Evolutionary conservation across 1,140 invertebrate species (phyloP).

Genomic region (Bradysia coprophila): DNA sequence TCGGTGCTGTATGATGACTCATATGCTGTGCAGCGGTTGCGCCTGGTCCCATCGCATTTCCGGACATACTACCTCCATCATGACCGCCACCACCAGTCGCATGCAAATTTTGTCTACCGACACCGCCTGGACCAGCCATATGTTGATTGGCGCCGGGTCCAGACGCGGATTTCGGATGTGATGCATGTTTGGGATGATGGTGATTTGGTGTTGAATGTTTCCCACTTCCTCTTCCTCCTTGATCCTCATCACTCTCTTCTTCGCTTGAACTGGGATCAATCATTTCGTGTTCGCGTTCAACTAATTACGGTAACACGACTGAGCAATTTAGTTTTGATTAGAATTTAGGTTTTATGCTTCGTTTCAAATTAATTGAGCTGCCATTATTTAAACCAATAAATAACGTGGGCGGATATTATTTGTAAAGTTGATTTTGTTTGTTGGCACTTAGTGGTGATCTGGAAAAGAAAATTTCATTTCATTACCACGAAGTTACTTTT

Average conservation of each 20-base stretch:
- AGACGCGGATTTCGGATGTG: conserved; percentile 5
- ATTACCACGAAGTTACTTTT: no score
- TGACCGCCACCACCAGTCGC: conserved; percentile 5
- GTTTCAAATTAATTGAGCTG: no score
- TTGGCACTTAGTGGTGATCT: no score
- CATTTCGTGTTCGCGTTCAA: no score
- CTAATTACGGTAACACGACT: no score
- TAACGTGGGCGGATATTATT: no score
- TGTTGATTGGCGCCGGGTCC: conserved; percentile 12
- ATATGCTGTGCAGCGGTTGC: neutral
- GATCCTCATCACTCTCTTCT: conserved; percentile 71
- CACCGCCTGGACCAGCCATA: conserved; percentile 9
- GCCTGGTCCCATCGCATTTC: neutral
- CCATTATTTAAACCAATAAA: no score
- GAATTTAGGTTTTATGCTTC: no score
- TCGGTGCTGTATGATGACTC: neutral
- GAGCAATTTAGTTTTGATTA: no score
- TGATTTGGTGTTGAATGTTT: neutral
- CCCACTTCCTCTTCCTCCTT: conserved; percentile 25
- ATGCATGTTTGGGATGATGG: neutral
- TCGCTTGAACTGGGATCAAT: conserved; percentile 80
- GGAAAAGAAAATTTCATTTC: no score
- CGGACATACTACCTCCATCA: neutral
- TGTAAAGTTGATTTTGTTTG: no score
- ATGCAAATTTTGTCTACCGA: no score